Evolutionary conservation across 2,113 vertebrate genomes (phyloP).

Genomic region (Microcebus jonahi): DNA sequence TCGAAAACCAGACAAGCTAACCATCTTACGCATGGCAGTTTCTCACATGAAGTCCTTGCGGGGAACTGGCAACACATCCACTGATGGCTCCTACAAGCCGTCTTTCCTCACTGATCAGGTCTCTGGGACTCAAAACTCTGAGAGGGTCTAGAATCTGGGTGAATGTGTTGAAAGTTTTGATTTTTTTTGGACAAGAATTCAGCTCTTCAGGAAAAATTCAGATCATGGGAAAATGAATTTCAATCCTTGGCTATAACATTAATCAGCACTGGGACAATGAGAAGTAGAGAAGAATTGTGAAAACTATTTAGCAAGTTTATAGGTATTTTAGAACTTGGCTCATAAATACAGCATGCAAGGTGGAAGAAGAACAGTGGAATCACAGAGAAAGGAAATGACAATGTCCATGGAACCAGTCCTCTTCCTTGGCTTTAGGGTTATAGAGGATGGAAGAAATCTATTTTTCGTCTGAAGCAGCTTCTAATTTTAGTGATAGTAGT

Average conservation of each 20-base stretch:
- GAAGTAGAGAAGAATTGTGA: conserved; percentile 22
- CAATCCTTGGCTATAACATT: background rate
- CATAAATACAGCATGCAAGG: background rate
- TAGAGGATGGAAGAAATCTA: background rate
- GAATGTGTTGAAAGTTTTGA: background rate
- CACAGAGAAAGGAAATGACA: background rate
- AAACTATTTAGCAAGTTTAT: background rate
- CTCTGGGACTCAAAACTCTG: conserved; percentile 39
- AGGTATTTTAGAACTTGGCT: conserved; percentile 43
- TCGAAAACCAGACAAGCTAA: conserved; percentile 98
- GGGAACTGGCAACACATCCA: conserved; percentile 92
- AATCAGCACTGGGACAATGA: background rate
- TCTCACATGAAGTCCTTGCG: conserved; percentile 98
- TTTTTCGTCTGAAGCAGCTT: background rate
- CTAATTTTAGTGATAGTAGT: background rate
- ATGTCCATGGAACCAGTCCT: background rate
- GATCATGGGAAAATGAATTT: conserved; percentile 37
- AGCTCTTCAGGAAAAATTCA: background rate
- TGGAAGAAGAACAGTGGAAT: background rate
- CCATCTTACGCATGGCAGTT: conserved; percentile 98
- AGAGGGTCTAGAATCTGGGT: conserved; percentile 12
- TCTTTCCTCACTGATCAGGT: conserved; percentile 98
- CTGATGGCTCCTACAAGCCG: conserved; percentile 95
- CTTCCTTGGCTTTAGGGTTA: background rate
- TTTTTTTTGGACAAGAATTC: conserved; percentile 28